Conservation (phyloP, 2,113 vertebrate species). For the Girardinichthys multiradiatus region DNA sequence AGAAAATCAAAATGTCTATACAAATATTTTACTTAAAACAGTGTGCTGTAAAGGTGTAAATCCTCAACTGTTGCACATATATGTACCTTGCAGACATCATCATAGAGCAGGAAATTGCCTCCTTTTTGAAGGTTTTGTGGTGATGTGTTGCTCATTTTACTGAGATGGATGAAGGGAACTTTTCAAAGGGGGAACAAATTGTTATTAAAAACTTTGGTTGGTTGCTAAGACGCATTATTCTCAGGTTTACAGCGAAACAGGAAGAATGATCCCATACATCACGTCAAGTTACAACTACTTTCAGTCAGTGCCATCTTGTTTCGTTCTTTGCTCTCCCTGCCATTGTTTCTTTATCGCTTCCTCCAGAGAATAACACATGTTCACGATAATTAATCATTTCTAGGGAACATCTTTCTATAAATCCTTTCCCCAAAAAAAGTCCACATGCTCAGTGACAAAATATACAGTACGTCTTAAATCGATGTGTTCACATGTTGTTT, state of each 20-base stretch:
- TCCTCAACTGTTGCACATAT: conserved; percentile 2
- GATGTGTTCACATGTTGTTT: neutral
- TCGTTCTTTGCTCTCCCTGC: conserved; percentile 1
- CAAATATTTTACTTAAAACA: neutral
- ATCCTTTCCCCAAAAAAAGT: neutral
- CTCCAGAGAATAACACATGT: neutral
- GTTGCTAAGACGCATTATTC: conserved; percentile 53
- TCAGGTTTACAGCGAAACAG: conserved; percentile 44
- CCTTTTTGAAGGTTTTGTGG: conserved; percentile 32
- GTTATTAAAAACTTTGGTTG: conserved; percentile 16
- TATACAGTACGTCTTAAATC: neutral
- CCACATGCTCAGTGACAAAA: neutral
- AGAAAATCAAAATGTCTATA: neutral
- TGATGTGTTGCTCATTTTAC: conserved; percentile 50
- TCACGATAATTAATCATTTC: neutral
- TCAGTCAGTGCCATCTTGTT: conserved; percentile 22
- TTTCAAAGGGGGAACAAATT: conserved; percentile 30
- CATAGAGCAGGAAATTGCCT: conserved; percentile 12
- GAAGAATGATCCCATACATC: conserved; percentile 45
- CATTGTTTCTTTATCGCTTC: conserved; percentile 28
- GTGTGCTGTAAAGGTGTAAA: neutral
- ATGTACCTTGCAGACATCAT: conserved; percentile 12
- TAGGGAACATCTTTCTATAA: neutral
- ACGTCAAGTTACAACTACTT: conserved; percentile 10
- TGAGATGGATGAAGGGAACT: conserved; percentile 49